phyloP scores from a whole-genome alignment of 2,113 vertebrate genomes.

The Mystacornis crossleyi region DNA sequence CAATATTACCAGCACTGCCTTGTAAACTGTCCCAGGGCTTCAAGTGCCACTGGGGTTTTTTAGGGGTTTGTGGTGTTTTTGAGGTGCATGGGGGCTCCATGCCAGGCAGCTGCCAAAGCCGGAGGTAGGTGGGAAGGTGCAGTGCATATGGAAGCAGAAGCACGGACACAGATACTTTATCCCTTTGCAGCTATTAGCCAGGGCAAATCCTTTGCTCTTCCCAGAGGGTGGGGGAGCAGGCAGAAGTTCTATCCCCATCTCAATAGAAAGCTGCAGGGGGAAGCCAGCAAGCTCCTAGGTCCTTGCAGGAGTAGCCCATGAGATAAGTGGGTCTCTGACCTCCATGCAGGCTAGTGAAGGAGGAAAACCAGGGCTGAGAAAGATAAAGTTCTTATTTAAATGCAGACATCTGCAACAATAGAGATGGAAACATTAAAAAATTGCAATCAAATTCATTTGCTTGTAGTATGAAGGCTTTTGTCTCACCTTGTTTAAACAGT shows the following conservation, averaged over 20 bases:
- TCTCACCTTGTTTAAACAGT: slow-evolving; percentile 45
- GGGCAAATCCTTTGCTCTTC: not conserved
- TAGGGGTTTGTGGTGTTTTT: rapidly evolving
- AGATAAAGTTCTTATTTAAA: slow-evolving; percentile 17
- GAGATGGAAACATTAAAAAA: not conserved
- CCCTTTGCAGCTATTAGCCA: not conserved
- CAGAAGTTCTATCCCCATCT: not conserved
- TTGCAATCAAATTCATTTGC: slow-evolving; percentile 4
- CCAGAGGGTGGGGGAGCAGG: not conserved
- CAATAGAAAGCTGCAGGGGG: not conserved
- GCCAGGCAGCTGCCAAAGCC: not conserved
- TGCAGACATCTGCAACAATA: not conserved
- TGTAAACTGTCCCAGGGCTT: not conserved
- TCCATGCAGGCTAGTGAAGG: not conserved
- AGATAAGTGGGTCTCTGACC: not conserved
- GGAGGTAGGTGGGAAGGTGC: not conserved
- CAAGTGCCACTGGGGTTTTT: not conserved
- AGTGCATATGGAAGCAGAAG: not conserved
- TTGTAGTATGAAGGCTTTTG: not conserved
- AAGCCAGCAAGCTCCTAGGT: rapidly evolving
- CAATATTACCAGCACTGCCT: not conserved
- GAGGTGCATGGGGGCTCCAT: not conserved
- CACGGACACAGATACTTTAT: not conserved
- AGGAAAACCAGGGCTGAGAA: not conserved
- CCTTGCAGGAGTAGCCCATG: not conserved